phyloP scores from a whole-genome alignment of 2,113 vertebrate genomes.

The Struthidea cinerea region DNA sequence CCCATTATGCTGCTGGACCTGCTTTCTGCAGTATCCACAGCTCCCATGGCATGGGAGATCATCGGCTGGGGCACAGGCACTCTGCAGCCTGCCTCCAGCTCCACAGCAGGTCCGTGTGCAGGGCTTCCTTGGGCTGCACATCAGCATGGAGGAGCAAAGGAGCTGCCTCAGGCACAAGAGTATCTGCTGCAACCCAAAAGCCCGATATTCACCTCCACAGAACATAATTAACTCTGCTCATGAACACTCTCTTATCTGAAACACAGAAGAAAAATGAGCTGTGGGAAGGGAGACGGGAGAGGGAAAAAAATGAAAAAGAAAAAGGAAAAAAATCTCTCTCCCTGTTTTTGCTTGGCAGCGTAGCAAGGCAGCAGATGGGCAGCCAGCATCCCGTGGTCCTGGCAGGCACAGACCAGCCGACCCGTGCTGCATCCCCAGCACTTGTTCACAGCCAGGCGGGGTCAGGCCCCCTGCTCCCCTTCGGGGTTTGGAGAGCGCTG shows the following conservation, averaged over 20 bases:
- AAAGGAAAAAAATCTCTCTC: not conserved
- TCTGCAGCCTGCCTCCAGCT: not conserved
- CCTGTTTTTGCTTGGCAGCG: not conserved
- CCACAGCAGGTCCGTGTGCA: not conserved
- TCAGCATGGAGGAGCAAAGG: not conserved
- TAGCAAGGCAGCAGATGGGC: not conserved
- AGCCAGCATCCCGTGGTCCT: not conserved
- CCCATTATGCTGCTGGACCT: not conserved
- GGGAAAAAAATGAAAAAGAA: accelerated
- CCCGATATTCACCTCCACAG: not conserved
- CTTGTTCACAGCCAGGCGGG: not conserved
- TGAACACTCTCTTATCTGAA: conserved; percentile 41
- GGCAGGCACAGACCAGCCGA: not conserved
- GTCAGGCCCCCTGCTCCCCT: not conserved
- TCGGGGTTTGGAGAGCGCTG: not conserved
- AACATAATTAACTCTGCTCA: conserved; percentile 51
- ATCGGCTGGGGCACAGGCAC: not conserved
- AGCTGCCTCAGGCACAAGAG: not conserved
- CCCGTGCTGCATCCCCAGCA: not conserved
- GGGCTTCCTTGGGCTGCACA: not conserved
- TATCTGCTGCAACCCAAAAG: not conserved
- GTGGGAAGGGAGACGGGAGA: not conserved
- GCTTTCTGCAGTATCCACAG: not conserved
- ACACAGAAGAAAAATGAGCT: conserved; percentile 47
- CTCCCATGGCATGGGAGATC: not conserved